Evolutionary conservation across 2,888 invertebrate species (phyloP).

Genomic region (Crocallis elinguaria): DNA sequence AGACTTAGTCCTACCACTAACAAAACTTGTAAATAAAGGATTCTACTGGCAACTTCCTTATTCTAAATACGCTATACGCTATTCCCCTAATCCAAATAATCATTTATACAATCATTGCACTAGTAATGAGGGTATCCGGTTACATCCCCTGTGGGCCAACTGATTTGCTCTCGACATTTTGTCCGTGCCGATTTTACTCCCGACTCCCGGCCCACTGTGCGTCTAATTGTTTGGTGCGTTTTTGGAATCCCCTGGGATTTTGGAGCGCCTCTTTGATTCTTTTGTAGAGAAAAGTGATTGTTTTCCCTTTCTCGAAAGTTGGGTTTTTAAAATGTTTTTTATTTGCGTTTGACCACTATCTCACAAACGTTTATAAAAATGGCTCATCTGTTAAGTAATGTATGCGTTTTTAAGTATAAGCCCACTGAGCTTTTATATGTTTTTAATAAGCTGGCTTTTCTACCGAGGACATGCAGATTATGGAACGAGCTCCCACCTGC

Average conservation of each 20-base stretch:
- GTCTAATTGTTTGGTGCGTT: constrained; percentile 31
- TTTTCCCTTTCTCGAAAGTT: background rate
- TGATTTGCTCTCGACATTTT: constrained; percentile 60
- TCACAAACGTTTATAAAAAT: too few relatives aligned
- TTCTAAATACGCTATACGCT: constrained; percentile 12
- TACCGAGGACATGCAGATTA: too few relatives aligned
- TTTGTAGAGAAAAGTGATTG: background rate
- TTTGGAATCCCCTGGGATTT: constrained; percentile 20
- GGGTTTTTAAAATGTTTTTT: background rate
- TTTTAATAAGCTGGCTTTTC: too few relatives aligned
- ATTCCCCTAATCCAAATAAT: constrained; percentile 25
- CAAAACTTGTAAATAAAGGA: too few relatives aligned
- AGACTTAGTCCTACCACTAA: too few relatives aligned
- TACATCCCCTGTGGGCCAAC: constrained; percentile 57
- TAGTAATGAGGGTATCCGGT: constrained; percentile 70
- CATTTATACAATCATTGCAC: constrained; percentile 56
- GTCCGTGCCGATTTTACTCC: constrained; percentile 24
- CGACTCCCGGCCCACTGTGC: constrained; percentile 24
- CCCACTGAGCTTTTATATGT: too few relatives aligned
- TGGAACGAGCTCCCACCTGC: too few relatives aligned
- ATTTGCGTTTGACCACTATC: too few relatives aligned
- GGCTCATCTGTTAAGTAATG: too few relatives aligned
- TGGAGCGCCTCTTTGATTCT: constrained; percentile 10
- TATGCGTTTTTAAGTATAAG: too few relatives aligned
- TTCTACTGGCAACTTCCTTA: too few relatives aligned